Evolutionary conservation across 2,888 invertebrate species (phyloP).

Genomic region (Drosophila ochracea): DNA sequence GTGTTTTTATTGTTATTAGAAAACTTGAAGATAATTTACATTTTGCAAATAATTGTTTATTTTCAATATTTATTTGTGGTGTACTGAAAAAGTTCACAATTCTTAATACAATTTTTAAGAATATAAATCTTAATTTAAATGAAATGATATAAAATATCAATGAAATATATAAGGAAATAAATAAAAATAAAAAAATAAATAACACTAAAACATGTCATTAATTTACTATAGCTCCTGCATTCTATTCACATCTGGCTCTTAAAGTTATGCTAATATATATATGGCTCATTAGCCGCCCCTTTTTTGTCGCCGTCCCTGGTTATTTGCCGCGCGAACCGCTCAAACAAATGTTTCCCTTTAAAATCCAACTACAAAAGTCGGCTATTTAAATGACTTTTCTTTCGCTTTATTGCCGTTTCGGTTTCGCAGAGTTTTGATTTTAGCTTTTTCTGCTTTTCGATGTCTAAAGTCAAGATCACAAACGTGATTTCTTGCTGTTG

Average conservation of each 20-base stretch:
- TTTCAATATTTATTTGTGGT: background rate
- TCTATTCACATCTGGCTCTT: background rate
- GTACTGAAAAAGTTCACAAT: background rate
- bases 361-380: slow-evolving; percentile 34
- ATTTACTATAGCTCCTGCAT: background rate
- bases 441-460: slow-evolving; percentile 37
- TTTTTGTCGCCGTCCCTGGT: slow-evolving; percentile 42
- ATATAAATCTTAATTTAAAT: background rate
- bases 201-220: background rate
- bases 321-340: slow-evolving; percentile 13
- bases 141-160: background rate
- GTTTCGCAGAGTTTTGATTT: slow-evolving; percentile 42
- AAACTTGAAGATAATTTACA: background rate
- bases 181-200: too few relatives aligned
- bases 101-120: background rate
- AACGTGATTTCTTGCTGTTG: slow-evolving; percentile 73
- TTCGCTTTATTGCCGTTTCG: slow-evolving; percentile 51
- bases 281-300: background rate
- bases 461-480: slow-evolving; percentile 79
- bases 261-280: rapidly evolving
- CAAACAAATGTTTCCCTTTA: slow-evolving; percentile 61
- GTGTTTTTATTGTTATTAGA: background rate
- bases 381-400: slow-evolving; percentile 76
- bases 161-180: background rate
- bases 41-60: background rate